Base-by-base conservation (phyloP, 2,888 invertebrate species). In the Chalcosyrphus nemorum region DNA sequence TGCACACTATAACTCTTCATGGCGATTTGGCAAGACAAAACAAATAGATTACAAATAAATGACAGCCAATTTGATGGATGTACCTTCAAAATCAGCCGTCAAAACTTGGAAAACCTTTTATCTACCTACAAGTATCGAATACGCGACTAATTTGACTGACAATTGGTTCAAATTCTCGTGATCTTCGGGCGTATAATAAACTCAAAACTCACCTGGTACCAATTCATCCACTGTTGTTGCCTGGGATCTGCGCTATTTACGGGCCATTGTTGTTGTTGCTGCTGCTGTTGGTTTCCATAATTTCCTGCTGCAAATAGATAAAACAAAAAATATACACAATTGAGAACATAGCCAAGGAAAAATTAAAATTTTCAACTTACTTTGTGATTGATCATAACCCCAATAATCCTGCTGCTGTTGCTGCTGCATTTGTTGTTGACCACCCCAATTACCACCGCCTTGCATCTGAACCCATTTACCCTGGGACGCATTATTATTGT, bases 201-300 rank as follows among this genome's bases (percentile, higher is more conserved):
- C n/a, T n/a, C n/a, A n/a, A 0, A 27, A 71, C 86, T 86, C 87
- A 91, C 91, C 90, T 91, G 91, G 90, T 91, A 91, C 90, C 91
- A 91, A 86, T 90, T 88, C 89, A 90, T 89, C 91, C 91, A 91
- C 85, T 90, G 90, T 52, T 91, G 91, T 81, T 91, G 91, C 76
- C 89, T 88, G 35, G 89, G 89, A 87, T 91, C 91, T 47, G 90
- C 89, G 74, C 27, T 86, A 63, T 87, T 87, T 50, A 86, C 87
- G 81, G 89, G 88, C 91, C 91, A 91, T 66, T 90, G 88, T 70
- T 89, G 89, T 32, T 85, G 78, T 11, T 65, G 61, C 2, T 29
- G 57, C 19, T 74, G 82, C 65, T 77, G 86, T 68, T 81, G 81
- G 38, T 68, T 72, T 6, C 50, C 82, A 56, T 82, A 82, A 7